These are phyloP conservation scores for Machimus atricapillus DNA, from an alignment of 2,888 invertebrate genomes.

Conservation along the genomic window DNA sequence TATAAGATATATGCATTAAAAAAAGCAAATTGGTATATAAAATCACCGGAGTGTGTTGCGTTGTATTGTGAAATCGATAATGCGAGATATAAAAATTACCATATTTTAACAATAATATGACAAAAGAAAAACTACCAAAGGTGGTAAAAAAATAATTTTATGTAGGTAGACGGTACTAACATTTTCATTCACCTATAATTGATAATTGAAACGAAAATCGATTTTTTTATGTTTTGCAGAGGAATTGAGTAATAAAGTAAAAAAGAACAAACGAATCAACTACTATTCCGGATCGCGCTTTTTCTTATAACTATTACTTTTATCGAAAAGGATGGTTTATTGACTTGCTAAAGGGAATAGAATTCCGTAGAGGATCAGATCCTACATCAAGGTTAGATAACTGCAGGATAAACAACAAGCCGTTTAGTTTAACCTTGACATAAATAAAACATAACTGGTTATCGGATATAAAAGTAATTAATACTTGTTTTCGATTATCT, in stretches of 20 bases:
- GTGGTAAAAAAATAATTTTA: too few species aligned
- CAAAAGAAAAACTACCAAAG: too few species aligned
- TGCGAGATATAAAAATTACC: too few species aligned
- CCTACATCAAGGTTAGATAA: neutral
- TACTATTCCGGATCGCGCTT: too few species aligned
- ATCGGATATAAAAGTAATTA: neutral
- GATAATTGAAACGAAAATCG: too few species aligned
- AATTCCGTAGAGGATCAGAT: neutral
- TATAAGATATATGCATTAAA: too few species aligned
- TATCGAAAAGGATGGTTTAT: neutral
- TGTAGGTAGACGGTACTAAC: too few species aligned
- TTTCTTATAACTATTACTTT: neutral
- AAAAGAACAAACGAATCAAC: too few species aligned
- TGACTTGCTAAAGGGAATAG: neutral
- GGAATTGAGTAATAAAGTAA: too few species aligned
- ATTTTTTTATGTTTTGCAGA: too few species aligned
- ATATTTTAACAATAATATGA: neutral
- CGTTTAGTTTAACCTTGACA: neutral
- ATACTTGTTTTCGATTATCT: neutral
- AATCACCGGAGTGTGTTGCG: neutral
- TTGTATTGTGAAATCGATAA: neutral
- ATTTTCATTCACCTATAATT: too few species aligned
- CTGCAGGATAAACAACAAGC: neutral
- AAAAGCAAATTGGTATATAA: too few species aligned
- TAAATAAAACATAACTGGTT: neutral